Conservation (phyloP, 2,888 invertebrate species). For the Iselma pallidipennis region DNA sequence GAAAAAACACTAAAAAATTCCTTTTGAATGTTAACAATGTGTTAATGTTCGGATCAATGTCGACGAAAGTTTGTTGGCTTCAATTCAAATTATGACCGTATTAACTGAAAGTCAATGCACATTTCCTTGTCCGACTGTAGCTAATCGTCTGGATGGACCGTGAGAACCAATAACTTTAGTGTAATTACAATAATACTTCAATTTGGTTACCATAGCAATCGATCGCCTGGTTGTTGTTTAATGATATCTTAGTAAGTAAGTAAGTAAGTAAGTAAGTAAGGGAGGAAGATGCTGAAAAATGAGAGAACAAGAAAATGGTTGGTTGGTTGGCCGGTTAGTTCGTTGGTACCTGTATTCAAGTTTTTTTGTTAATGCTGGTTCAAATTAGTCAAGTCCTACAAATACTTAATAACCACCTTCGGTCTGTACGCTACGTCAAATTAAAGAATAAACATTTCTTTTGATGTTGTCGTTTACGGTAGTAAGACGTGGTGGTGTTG, state of each 20-base stretch:
- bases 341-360: conserved; percentile 15
- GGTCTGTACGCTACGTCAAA: conserved; percentile 36
- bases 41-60: conserved; percentile 25
- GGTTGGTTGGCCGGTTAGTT: conserved; percentile 7
- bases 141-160: conserved; percentile 31
- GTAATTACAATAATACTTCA: conserved; percentile 44
- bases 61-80: conserved; percentile 16
- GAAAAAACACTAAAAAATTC: conserved; percentile 16
- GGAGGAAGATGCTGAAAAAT: too few relatives aligned
- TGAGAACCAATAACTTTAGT: conserved; percentile 43
- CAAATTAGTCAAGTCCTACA: conserved; percentile 26
- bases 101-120: conserved; percentile 6
- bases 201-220: conserved; percentile 43
- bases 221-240: conserved; percentile 40
- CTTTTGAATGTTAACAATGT: conserved; percentile 27
- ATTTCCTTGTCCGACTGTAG: conserved; percentile 16
- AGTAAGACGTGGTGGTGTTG: background rate
- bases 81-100: conserved; percentile 11
- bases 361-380: conserved; percentile 13
- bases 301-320: too few relatives aligned
- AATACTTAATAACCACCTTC: conserved; percentile 35
- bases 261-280: too few relatives aligned
- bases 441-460: conserved; percentile 40
- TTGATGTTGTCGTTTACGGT: conserved; percentile 18
- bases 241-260: conserved; percentile 6